These are phyloP conservation scores for Vimba vimba DNA, from an alignment of 2,113 vertebrate species.

Conservation along the genomic window DNA sequence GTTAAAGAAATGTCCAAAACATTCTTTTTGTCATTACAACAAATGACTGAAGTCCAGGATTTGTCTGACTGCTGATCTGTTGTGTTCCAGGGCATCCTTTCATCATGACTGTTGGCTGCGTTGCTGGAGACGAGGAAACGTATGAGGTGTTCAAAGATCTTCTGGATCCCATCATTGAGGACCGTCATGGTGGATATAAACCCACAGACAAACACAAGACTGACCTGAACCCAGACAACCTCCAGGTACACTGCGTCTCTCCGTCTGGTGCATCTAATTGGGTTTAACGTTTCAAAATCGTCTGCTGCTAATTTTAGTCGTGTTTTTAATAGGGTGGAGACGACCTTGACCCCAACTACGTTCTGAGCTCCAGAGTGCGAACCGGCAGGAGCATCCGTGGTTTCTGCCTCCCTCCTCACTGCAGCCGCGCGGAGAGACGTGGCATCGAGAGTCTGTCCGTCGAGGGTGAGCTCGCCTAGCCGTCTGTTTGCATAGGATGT, in stretches of 20 bases:
- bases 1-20: not conserved
- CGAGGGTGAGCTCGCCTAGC: constrained; percentile 78
- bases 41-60: not conserved
- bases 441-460: constrained; percentile 88
- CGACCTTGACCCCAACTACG: constrained; percentile 93
- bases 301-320: constrained; percentile 19
- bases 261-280: not conserved
- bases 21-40: not conserved
- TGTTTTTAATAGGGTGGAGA: constrained; percentile 84
- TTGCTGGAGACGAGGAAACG: constrained; percentile 91
- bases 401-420: constrained; percentile 93
- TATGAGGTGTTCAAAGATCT: constrained; percentile 91
- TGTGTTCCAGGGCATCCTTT: constrained; percentile 85
- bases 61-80: not conserved
- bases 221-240: constrained; percentile 85
- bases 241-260: constrained; percentile 78
- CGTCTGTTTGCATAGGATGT: not conserved
- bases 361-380: constrained; percentile 92
- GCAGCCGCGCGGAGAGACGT: constrained; percentile 92
- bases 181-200: constrained; percentile 94
- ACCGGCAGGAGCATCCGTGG: constrained; percentile 92
- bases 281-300: not conserved
- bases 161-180: constrained; percentile 91
- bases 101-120: constrained; percentile 95
- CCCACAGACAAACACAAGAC: constrained; percentile 92